Percentiles rank a stretch among this genome's conserved stretches.
Conservation (phyloP, 2,888 invertebrate species). For the Salpingus planirostris region DNA sequence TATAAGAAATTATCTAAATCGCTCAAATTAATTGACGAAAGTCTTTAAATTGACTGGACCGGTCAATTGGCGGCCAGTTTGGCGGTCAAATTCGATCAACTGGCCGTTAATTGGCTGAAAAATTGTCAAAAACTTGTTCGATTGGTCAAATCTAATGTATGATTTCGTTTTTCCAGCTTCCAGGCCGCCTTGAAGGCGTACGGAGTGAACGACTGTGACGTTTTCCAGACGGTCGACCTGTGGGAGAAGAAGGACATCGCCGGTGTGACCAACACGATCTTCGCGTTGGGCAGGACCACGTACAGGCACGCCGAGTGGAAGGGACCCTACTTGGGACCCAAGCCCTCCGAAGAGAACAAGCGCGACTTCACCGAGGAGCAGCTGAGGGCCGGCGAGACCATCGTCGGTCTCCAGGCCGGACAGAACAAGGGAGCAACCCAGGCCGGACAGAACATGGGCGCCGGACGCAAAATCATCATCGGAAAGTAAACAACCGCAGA, state of each 20-base stretch:
- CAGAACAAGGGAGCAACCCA: slow-evolving; percentile 94
- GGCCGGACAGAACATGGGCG: slow-evolving; percentile 83
- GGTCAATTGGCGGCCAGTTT: too few relatives aligned
- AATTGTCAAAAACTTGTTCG: too few relatives aligned
- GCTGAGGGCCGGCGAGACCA: slow-evolving; percentile 75
- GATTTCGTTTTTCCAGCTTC: slow-evolving; percentile 67
- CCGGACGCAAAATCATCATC: slow-evolving; percentile 81
- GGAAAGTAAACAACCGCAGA: slow-evolving; percentile 73
- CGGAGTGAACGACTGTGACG: slow-evolving; percentile 84
- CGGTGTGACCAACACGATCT: slow-evolving; percentile 75
- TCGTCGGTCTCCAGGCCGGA: slow-evolving; percentile 92
- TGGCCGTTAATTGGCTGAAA: too few relatives aligned
- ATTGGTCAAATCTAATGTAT: too few relatives aligned
- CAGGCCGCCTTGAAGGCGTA: slow-evolving; percentile 77
- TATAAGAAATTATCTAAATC: too few relatives aligned
- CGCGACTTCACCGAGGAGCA: slow-evolving; percentile 91
- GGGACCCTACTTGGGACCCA: slow-evolving; percentile 89
- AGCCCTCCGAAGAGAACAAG: slow-evolving; percentile 88
- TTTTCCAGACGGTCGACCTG: slow-evolving; percentile 95
- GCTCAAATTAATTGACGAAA: too few relatives aligned
- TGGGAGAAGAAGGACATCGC: slow-evolving; percentile 91
- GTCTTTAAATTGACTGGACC: too few relatives aligned
- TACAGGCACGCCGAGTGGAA: slow-evolving; percentile 34
- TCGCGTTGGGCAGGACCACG: slow-evolving; percentile 63
- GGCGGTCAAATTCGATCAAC: too few relatives aligned